Evolutionary conservation across 2,113 vertebrate species (phyloP), one percentile per base, ranked within the genome.

Genomic region (Carassius gibelio): DNA sequence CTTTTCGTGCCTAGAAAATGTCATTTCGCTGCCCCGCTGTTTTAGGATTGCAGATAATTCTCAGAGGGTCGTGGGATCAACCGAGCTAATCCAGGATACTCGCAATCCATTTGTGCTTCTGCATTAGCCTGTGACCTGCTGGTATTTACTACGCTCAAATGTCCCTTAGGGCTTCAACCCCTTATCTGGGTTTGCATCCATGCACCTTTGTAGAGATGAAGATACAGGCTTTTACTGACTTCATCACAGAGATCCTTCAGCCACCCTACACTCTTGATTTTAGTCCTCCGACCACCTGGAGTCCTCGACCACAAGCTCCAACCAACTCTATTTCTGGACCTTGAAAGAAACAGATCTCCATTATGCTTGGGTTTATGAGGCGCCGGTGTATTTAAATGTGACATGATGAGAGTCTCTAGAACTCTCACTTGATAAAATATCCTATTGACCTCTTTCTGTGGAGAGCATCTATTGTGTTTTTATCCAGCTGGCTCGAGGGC

Each of bases 401-500:
- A 85, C 85, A 87, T 89, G 52, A 84, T 45, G 74, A 80, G 84
- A 83, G 76, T 86, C 61, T 89, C 79, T 84, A 80, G 80, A 91
- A 89, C 68, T 75, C 82, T 48, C 89, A 86, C 80, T 84, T 89
- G 90, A 88, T 89, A 91, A 94, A 92, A 93, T 85, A 92, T 90
- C 89, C 78, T 68, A 92, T 93, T 93, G 93, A 93, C 92, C 93
- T 91, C 90, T 86, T 80, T 76, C 86, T 85, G 86, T 87, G 68
- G 57, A 90, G 84, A 89, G 83, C 77, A 87, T 83, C 76, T 90
- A 81, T 90, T 86, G 88, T 90, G 89, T 91, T 91, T 89, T 86
- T 86, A 85, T 91, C 77, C 83, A 87, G 88, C 89, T 79, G 82
- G 81, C 75, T 76, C 3, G 21, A 68, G 77, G 89, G 88, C 86